phyloP scores from a whole-genome alignment of 1,140 invertebrate genomes.

The Maconellicoccus hirsutus region DNA sequence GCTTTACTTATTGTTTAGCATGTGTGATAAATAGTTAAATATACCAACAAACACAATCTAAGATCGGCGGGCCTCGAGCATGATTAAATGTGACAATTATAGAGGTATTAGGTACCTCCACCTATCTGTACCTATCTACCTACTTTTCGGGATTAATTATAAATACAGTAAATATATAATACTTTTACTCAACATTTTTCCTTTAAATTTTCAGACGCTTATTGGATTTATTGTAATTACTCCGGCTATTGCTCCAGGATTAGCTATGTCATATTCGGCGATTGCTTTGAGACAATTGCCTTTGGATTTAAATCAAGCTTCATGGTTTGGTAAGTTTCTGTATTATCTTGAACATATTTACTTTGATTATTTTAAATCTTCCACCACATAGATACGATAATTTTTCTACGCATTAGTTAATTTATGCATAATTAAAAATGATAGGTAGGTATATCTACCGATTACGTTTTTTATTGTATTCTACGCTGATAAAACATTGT shows the following conservation, averaged over 20 bases:
- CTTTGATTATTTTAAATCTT: too few species aligned
- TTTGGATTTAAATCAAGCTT: constrained; percentile 33
- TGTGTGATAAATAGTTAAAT: too few species aligned
- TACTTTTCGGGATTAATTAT: too few species aligned
- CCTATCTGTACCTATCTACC: neutral
- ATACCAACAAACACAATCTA: too few species aligned
- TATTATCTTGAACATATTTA: too few species aligned
- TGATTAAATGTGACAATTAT: neutral
- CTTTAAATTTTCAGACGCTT: neutral
- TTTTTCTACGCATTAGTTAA: too few species aligned
- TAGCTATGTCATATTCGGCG: constrained; percentile 42
- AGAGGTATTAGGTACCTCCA: neutral
- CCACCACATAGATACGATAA: too few species aligned
- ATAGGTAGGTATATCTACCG: too few species aligned
- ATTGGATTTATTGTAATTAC: constrained; percentile 37
- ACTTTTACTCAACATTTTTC: neutral
- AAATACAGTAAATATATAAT: neutral
- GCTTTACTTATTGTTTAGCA: neutral
- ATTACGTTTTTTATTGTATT: too few species aligned
- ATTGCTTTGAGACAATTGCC: constrained; percentile 38
- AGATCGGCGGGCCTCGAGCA: too few species aligned
- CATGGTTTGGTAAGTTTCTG: constrained; percentile 44
- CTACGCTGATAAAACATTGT: neutral
- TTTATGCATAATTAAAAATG: too few species aligned
- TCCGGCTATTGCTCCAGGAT: constrained; percentile 38